A percentile compares a stretch with the other conserved stretches of the same genome.
Evolutionary conservation across 2,113 vertebrate genomes (phyloP).

Genomic region (Centropus bengalensis): DNA sequence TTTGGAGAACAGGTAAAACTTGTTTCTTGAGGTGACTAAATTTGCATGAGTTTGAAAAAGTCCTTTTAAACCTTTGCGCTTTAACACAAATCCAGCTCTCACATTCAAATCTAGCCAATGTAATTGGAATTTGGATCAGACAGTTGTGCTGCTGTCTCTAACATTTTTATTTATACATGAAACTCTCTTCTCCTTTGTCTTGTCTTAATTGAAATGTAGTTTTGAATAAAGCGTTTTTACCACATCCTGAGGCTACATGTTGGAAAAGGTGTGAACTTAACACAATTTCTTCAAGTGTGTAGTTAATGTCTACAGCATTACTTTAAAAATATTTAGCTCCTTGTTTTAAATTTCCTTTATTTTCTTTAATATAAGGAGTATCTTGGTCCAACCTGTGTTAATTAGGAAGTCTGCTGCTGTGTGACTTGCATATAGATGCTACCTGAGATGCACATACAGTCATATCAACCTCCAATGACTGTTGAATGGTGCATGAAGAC

Average conservation of each 20-base stretch:
- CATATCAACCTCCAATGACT: background rate
- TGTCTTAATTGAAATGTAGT: background rate
- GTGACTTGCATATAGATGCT: background rate
- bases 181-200: background rate
- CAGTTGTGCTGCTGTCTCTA: background rate
- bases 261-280: background rate
- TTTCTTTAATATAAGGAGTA: background rate
- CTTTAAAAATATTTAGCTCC: background rate
- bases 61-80: background rate
- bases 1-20: constrained; percentile 19
- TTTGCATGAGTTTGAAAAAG: background rate
- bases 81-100: background rate
- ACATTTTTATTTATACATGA: background rate
- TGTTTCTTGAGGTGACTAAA: background rate
- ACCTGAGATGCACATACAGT: background rate
- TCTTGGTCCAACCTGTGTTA: background rate
- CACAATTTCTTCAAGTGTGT: no score
- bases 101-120: background rate
- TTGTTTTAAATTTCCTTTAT: background rate
- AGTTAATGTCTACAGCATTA: background rate
- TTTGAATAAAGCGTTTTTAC: background rate
- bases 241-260: background rate
- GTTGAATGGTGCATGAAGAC: background rate
- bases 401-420: background rate
- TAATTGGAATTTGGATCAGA: background rate